Base-by-base conservation (phyloP, 2,113 vertebrate genomes). In the Brachypodius melanocephalos region DNA sequence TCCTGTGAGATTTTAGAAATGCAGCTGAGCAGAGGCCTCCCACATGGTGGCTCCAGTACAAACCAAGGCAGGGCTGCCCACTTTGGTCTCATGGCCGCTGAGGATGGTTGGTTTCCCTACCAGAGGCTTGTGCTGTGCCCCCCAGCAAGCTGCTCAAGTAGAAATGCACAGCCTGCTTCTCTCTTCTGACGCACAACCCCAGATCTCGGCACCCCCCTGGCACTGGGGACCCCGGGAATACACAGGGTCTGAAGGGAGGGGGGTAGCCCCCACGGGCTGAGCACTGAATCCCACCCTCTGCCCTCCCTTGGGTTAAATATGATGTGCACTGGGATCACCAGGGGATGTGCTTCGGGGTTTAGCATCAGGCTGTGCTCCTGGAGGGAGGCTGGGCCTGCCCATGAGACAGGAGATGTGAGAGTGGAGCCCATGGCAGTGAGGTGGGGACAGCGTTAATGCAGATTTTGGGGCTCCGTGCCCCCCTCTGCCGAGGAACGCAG, bases 231-330 rank as follows among this genome's bases (percentile, higher is more conserved):
- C 34, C 38, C 3, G 26, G 22, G 31, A 31, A 19, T 12, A 10
- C 12, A 40, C 31, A n/a, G n/a, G 32, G 8, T 49, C 42, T 58
- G 58, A 28, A 21, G n/a, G 4, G 20, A 74, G 34, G 1, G 11
- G 14, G 52, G 14, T 25, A 22, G 28, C 3, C 2, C 4, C 31
- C 78, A 45, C 0, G 0, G 48, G 4, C 14, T 5, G n/a, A 40
- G 8, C 0, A 1, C 49, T 8, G 40, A 26, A 19, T 58, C 19
- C 19, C 46, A 32, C 8, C 31, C 22, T 32, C 29, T 68, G 4
- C 20, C 68, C 67, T 77, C 24, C 34, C 13, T 14, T 19, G 51
- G 34, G 22, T 58, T 82, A 31, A 71, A 65, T 12, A 1, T 45
- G 58, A 22, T 51, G 45, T 6, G 10, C 46, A 1, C 42, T 25